These are phyloP conservation scores for Sturmia bella DNA, from an alignment of 2,888 invertebrate genomes.

Conservation along the genomic window DNA sequence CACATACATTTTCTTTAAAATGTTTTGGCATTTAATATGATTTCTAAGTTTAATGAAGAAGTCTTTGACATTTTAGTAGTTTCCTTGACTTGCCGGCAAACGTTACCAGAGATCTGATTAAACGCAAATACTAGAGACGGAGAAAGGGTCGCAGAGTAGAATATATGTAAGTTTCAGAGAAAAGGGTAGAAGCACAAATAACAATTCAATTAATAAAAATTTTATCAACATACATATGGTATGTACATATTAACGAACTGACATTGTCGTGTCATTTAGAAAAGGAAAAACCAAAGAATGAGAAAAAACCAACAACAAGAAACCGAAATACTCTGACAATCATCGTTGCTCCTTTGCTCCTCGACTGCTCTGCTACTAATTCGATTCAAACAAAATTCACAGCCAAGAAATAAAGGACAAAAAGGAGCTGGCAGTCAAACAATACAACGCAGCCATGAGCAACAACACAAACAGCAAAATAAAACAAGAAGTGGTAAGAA, in stretches of 20 bases:
- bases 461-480: conserved; percentile 35
- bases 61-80: conserved; percentile 63
- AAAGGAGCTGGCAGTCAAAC: conserved; percentile 27
- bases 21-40: conserved; percentile 2
- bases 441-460: neutral
- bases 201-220: conserved; percentile 47
- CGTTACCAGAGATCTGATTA: conserved; percentile 46
- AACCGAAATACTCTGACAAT: conserved; percentile 1
- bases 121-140: conserved; percentile 13
- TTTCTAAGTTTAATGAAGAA: conserved; percentile 25
- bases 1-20: neutral
- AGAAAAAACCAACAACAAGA: neutral
- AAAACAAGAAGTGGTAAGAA: conserved; percentile 37
- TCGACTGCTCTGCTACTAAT: conserved; percentile 6
- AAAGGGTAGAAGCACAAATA: conserved; percentile 24
- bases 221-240: conserved; percentile 4
- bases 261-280: conserved; percentile 9
- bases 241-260: conserved; percentile 9
- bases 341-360: conserved; percentile 13
- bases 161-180: neutral
- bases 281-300: neutral
- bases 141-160: neutral
- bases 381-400: conserved; percentile 1
- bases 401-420: conserved; percentile 35
- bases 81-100: conserved; percentile 62